Percentiles rank a stretch among this genome's conserved stretches.
Conservation (phyloP, 1,140 invertebrate genomes). For the Drosophila nikananu region DNA sequence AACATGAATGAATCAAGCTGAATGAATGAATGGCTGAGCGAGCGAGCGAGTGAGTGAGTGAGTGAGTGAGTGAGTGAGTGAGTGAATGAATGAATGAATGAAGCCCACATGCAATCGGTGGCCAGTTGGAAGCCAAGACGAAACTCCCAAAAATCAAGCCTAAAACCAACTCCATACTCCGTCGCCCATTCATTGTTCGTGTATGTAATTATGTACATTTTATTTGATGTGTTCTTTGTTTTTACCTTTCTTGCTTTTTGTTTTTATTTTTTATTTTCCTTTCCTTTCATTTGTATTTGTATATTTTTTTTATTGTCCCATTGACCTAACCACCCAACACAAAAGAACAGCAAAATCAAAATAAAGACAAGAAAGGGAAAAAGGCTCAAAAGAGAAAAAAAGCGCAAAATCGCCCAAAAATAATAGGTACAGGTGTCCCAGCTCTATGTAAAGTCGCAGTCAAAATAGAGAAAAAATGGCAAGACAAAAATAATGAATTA, state of each 20-base stretch:
- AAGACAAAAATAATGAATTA: slow-evolving; percentile 16
- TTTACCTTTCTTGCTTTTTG: slow-evolving; percentile 18
- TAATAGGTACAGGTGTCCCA: slow-evolving; percentile 25
- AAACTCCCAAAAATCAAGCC: slow-evolving; percentile 16
- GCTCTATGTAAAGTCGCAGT: slow-evolving; percentile 22
- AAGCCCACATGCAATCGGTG: slow-evolving; percentile 49
- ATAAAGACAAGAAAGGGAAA: slow-evolving; percentile 54
- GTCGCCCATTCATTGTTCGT: slow-evolving; percentile 13
- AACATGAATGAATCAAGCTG: slow-evolving; percentile 52
- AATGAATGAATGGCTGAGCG: slow-evolving; percentile 36
- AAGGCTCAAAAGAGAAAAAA: not conserved
- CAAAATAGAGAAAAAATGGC: slow-evolving; percentile 32
- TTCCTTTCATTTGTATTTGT: slow-evolving; percentile 12
- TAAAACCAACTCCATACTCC: slow-evolving; percentile 10
- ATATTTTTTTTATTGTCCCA: slow-evolving; percentile 72
- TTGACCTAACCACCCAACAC: slow-evolving; percentile 78
- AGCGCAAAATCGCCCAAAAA: not conserved
- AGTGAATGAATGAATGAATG: slow-evolving; percentile 43
- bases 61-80: no score
- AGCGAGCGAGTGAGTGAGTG: slow-evolving; percentile 8
- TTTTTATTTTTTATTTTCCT: slow-evolving; percentile 26
- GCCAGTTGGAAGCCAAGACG: slow-evolving; percentile 7
- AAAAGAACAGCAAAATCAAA: slow-evolving; percentile 68
- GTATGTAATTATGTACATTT: slow-evolving; percentile 46
- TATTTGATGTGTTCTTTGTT: slow-evolving; percentile 34